Evolutionary conservation across 2,113 vertebrate species (phyloP).

Genomic region (Oncorhynchus kisutch): DNA sequence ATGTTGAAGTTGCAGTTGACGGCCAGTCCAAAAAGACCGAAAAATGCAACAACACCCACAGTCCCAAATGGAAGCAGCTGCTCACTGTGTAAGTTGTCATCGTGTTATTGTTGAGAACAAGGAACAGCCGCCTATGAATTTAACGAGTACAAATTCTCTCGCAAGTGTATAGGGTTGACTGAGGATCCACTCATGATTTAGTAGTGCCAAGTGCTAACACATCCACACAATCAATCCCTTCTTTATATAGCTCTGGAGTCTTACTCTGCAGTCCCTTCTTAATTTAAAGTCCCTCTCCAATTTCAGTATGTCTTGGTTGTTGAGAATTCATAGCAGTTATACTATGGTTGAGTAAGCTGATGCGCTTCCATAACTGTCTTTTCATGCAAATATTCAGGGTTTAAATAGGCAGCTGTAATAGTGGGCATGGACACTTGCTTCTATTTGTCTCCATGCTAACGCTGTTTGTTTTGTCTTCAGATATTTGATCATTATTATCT

Average conservation of each 20-base stretch:
- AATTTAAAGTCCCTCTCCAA: constrained; percentile 45
- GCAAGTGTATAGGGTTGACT: too few relatives aligned
- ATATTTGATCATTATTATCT: too few relatives aligned
- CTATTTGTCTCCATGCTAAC: too few relatives aligned
- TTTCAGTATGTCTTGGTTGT: constrained; percentile 27
- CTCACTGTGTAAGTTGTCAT: constrained; percentile 89
- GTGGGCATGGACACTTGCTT: too few relatives aligned
- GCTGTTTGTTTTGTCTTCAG: too few relatives aligned
- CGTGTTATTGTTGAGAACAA: background rate
- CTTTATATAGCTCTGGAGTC: constrained; percentile 38
- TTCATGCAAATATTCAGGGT: background rate
- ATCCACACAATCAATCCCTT: constrained; percentile 32
- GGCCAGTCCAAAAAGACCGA: constrained; percentile 98
- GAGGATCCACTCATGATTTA: too few relatives aligned
- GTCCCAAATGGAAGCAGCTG: constrained; percentile 97
- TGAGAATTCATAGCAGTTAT: constrained; percentile 49
- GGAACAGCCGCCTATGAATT: too few relatives aligned
- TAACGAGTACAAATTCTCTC: too few relatives aligned
- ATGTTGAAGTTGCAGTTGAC: constrained; percentile 94
- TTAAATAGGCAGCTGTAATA: background rate
- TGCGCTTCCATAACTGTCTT: too few relatives aligned
- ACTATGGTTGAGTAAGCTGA: constrained; percentile 46
- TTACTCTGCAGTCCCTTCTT: constrained; percentile 22
- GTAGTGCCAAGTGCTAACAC: constrained; percentile 17
- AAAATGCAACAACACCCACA: constrained; percentile 95